These are phyloP conservation scores for Campoplex capitator DNA, from an alignment of 2,888 invertebrate species.

Conservation along the genomic window DNA sequence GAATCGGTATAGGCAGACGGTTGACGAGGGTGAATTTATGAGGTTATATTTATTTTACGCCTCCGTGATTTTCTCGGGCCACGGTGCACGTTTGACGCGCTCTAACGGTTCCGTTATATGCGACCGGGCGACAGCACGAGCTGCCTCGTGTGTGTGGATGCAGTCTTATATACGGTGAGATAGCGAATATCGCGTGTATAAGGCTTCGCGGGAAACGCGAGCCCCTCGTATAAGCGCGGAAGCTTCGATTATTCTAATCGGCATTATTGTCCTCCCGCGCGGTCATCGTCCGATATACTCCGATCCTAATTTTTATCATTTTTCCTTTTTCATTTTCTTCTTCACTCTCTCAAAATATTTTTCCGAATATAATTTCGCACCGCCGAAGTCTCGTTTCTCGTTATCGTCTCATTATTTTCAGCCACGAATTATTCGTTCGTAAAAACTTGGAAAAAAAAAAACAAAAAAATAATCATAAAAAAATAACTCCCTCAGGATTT, in stretches of 20 bases:
- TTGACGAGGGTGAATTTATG: conserved; percentile 63
- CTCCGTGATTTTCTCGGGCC: conserved; percentile 68
- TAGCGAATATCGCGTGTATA: conserved; percentile 43
- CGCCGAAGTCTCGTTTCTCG: no score
- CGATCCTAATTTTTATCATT: background rate
- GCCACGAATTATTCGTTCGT: no score
- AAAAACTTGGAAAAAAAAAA: background rate
- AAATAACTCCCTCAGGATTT: no score
- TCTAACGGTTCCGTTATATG: conserved; percentile 60
- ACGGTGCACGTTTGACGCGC: conserved; percentile 68
- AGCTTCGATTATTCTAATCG: conserved; percentile 56
- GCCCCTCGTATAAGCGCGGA: conserved; percentile 32
- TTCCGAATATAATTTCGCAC: background rate
- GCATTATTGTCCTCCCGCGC: conserved; percentile 8
- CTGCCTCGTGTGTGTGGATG: background rate
- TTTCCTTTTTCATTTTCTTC: background rate
- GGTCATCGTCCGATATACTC: conserved; percentile 6
- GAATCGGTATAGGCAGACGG: conserved; percentile 18
- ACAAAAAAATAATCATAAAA: no score
- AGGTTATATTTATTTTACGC: conserved; percentile 66
- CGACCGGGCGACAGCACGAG: background rate
- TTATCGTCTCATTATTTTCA: no score
- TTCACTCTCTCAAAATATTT: background rate
- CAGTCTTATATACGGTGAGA: conserved; percentile 17
- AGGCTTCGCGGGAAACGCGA: conserved; percentile 60